These are phyloP conservation scores for Orius laevigatus DNA, from an alignment of 1,140 invertebrate genomes.

Conservation along the genomic window DNA sequence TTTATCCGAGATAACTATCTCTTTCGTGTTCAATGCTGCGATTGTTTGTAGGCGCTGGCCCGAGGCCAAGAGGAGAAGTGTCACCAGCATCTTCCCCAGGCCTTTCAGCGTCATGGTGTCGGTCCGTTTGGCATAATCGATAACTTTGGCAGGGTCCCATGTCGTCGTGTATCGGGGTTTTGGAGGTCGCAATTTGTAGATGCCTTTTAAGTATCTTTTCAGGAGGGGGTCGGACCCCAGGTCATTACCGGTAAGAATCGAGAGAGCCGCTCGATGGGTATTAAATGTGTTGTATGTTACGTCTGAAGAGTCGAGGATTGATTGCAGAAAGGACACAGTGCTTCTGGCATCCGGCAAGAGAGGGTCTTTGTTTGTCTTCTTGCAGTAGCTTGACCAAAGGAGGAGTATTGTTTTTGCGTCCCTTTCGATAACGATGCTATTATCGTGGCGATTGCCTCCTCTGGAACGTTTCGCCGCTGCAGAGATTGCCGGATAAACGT, in stretches of 20 bases:
- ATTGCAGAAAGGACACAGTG: neutral
- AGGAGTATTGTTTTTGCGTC: neutral
- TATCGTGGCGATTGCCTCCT: neutral
- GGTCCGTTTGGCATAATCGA: neutral
- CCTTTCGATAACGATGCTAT: neutral
- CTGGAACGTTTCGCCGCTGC: neutral
- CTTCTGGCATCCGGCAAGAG: neutral
- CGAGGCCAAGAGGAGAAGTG: neutral
- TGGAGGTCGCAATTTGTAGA: neutral
- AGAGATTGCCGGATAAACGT: neutral
- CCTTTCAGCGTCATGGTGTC: neutral
- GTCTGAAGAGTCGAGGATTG: neutral
- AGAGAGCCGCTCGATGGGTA: neutral
- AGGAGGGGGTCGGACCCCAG: neutral
- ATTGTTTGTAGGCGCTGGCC: neutral
- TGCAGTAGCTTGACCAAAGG: neutral
- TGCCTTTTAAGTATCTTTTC: neutral
- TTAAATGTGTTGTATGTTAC: neutral
- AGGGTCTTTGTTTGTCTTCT: neutral
- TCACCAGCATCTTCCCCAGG: neutral
- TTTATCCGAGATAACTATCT: neutral
- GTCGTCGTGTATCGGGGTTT: neutral
- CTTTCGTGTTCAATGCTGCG: neutral
- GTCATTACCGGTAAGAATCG: neutral
- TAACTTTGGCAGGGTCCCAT: neutral